phyloP scores from a whole-genome alignment of 2,888 invertebrate genomes.

The Zonitis immaculata region DNA sequence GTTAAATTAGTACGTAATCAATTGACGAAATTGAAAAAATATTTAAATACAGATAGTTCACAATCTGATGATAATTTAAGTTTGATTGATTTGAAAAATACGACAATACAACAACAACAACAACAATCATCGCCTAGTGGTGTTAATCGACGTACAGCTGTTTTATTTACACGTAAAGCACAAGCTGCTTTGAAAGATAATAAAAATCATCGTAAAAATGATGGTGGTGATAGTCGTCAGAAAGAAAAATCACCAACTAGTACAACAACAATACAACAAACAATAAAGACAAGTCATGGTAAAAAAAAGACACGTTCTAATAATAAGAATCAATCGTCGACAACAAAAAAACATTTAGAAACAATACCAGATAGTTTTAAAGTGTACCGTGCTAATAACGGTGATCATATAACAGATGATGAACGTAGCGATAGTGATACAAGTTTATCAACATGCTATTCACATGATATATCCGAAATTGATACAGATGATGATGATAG shows the following conservation, averaged over 20 bases:
- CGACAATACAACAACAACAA: neutral
- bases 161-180: constrained; percentile 70
- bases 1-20: constrained; percentile 56
- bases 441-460: constrained; percentile 50
- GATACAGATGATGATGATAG: constrained; percentile 45
- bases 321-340: constrained; percentile 31
- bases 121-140: constrained; percentile 49
- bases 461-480: constrained; percentile 45
- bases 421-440: constrained; percentile 47
- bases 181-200: constrained; percentile 50
- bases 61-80: constrained; percentile 41
- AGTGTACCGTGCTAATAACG: constrained; percentile 49
- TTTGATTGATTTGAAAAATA: constrained; percentile 24
- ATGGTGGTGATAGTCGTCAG: constrained; percentile 47
- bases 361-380: constrained; percentile 53
- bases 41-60: constrained; percentile 39
- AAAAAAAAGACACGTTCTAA: neutral
- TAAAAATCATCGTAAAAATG: constrained; percentile 44
- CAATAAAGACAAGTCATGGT: too few relatives aligned
- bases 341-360: constrained; percentile 52
- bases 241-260: constrained; percentile 45
- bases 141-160: constrained; percentile 69
- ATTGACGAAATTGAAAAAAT: constrained; percentile 54
- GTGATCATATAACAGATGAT: constrained; percentile 42
- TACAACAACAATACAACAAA: neutral